Evolutionary conservation across 2,113 vertebrate genomes (phyloP).

Genomic region (Cariama cristata): DNA sequence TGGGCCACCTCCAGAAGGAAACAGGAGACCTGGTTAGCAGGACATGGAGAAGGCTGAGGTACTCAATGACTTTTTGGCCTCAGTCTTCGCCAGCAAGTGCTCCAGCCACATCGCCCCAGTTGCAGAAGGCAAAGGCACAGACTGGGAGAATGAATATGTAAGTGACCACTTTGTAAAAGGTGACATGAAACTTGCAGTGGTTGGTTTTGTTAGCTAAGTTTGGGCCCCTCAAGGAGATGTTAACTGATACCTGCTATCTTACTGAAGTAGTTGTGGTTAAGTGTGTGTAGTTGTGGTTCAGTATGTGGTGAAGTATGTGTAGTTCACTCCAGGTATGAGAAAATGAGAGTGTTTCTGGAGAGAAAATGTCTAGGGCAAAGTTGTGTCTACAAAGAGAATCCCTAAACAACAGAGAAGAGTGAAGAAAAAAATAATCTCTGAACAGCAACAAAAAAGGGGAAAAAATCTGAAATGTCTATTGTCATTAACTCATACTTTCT

Average conservation of each 20-base stretch:
- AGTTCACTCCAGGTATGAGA: neutral
- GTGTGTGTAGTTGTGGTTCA: neutral
- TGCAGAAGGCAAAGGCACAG: too few species aligned
- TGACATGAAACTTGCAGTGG: neutral
- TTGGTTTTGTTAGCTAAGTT: neutral
- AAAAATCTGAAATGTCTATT: neutral
- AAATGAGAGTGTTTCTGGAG: neutral
- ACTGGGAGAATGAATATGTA: neutral
- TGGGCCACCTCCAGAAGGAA: too few species aligned
- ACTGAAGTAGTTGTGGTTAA: neutral
- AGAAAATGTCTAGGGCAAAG: neutral
- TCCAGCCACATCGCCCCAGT: too few species aligned
- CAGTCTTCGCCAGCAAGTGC: too few species aligned
- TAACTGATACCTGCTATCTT: neutral
- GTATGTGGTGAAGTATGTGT: too few species aligned
- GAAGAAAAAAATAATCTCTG: neutral
- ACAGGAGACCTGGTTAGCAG: too few species aligned
- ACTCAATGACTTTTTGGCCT: too few species aligned
- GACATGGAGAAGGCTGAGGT: too few species aligned
- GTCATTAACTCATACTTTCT: neutral
- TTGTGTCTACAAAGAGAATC: neutral
- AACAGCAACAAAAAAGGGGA: neutral
- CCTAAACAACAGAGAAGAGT: neutral
- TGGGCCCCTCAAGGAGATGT: neutral
- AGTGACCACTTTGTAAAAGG: neutral